phyloP scores from a whole-genome alignment of 2,888 invertebrate genomes.

The Patella depressa region DNA sequence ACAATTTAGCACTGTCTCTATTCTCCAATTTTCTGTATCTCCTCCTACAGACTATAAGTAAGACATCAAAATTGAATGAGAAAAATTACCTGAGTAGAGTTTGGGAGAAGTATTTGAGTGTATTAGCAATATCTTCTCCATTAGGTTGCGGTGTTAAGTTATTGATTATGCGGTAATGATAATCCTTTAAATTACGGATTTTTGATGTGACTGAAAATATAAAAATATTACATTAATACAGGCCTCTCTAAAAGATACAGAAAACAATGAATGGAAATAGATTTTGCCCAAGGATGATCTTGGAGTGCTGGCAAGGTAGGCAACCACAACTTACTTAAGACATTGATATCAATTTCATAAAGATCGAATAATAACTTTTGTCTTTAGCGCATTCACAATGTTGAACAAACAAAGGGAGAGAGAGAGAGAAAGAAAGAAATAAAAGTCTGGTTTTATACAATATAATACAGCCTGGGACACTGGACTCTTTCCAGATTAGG shows the following conservation, averaged over 20 bases:
- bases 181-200: slow-evolving; percentile 96
- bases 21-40: too few species aligned
- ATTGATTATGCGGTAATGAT: slow-evolving; percentile 91
- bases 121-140: slow-evolving; percentile 96
- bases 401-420: too few species aligned
- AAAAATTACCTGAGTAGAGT: slow-evolving; percentile 88
- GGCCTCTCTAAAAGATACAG: neutral
- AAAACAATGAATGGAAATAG: neutral
- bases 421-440: too few species aligned
- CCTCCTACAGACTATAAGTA: too few species aligned
- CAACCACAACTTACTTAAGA: neutral
- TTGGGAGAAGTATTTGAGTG: slow-evolving; percentile 97
- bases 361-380: neutral
- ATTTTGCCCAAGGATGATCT: neutral
- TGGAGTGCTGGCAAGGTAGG: neutral
- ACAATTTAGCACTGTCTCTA: too few species aligned
- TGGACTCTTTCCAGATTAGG: too few species aligned
- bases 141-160: slow-evolving; percentile 92
- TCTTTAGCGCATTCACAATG: too few species aligned
- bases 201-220: slow-evolving; percentile 89
- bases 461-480: too few species aligned
- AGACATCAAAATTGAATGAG: neutral
- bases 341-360: too few species aligned
- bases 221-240: too few species aligned
- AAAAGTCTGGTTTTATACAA: too few species aligned